phyloP scores from a whole-genome alignment of 2,797 vertebrate genomes.

The Eleutherodactylus coqui region DNA sequence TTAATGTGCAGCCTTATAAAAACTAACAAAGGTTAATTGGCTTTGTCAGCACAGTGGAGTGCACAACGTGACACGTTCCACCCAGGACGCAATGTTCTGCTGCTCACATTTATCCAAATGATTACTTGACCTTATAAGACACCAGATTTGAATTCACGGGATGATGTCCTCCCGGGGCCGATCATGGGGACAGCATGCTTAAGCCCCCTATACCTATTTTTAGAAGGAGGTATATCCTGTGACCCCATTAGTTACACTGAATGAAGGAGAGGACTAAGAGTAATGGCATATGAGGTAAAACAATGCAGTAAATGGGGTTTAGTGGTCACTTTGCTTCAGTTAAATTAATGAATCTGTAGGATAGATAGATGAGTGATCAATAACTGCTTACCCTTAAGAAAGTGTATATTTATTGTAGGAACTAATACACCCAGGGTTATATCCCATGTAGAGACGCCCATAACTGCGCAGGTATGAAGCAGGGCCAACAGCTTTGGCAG shows the following conservation, averaged over 20 bases:
- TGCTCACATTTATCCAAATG: not conserved
- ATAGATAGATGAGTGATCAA: too few species aligned
- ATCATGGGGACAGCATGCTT: not conserved
- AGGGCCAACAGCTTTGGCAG: too few species aligned
- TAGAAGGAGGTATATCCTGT: not conserved
- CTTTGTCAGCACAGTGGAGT: not conserved
- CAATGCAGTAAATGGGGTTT: too few species aligned
- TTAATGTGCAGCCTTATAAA: not conserved
- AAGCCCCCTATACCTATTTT: not conserved
- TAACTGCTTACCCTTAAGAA: too few species aligned
- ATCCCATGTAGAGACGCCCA: too few species aligned
- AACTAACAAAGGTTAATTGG: constrained; percentile 31
- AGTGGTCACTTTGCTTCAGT: too few species aligned
- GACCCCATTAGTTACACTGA: too few species aligned
- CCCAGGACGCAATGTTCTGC: not conserved
- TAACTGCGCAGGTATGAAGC: too few species aligned
- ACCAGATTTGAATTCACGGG: not conserved
- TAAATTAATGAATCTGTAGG: too few species aligned
- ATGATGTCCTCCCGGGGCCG: not conserved
- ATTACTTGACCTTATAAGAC: not conserved
- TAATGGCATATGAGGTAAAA: not conserved
- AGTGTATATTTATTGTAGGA: too few species aligned
- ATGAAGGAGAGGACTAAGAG: too few species aligned
- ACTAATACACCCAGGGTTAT: too few species aligned
- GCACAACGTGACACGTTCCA: not conserved